Evolutionary conservation across 2,113 vertebrate species (phyloP).

Genomic region (Leucopsar rothschildi): DNA sequence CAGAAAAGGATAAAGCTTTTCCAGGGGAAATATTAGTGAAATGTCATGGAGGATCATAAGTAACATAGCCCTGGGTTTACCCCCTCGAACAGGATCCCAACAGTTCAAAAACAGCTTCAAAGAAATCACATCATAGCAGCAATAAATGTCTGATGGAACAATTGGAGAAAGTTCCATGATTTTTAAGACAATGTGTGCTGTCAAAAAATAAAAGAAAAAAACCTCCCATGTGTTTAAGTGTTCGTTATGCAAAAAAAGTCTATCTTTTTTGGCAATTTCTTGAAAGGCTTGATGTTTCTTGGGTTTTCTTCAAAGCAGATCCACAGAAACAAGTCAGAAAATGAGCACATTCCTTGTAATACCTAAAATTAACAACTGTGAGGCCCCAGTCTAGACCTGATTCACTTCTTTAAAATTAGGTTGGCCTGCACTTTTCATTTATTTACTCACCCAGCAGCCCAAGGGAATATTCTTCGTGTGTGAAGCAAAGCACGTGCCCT

Average conservation of each 20-base stretch:
- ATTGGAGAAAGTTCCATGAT: background rate
- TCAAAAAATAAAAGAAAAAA: background rate
- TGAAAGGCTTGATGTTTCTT: background rate
- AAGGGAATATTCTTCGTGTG: background rate
- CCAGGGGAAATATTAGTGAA: background rate
- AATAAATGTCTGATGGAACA: background rate
- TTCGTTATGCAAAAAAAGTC: background rate
- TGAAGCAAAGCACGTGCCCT: slow-evolving; percentile 26
- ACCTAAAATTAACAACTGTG: background rate
- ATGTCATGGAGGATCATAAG: background rate
- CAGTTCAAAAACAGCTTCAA: background rate
- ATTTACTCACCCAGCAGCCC: slow-evolving; percentile 25
- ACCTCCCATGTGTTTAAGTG: background rate
- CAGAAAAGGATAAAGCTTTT: background rate
- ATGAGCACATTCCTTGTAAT: background rate
- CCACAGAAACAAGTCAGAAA: slow-evolving; percentile 11
- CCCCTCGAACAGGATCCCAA: background rate
- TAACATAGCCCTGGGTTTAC: background rate
- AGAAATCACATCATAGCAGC: background rate
- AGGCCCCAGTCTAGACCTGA: background rate
- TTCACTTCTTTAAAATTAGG: slow-evolving; percentile 12
- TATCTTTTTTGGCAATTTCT: background rate
- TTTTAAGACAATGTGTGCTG: background rate
- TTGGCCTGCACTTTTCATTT: slow-evolving; percentile 18
- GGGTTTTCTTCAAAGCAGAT: slow-evolving; percentile 32